Evolutionary conservation across 1,140 invertebrate genomes (phyloP).

Genomic region (Dryas iulia): DNA sequence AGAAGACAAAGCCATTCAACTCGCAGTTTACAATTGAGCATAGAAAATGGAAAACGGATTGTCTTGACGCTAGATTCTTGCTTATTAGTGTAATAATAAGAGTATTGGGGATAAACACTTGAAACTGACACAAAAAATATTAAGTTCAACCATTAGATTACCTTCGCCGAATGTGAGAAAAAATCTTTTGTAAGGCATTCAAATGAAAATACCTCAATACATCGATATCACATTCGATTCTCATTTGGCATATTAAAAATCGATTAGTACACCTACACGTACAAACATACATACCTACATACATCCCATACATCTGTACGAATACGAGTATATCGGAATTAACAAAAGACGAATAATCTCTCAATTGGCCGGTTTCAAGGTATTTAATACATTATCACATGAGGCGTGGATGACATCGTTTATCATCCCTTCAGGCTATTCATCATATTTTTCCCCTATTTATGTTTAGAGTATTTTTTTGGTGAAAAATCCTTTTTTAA

Average conservation of each 20-base stretch:
- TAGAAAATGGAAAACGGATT: no score
- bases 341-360: conserved; percentile 12
- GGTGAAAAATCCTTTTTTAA: conserved; percentile 25
- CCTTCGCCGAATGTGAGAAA: no score
- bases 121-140: no score
- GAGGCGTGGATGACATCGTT: conserved; percentile 44
- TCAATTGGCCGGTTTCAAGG: conserved; percentile 19
- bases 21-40: no score
- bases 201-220: neutral
- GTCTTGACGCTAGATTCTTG: no score
- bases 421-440: conserved; percentile 44
- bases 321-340: neutral
- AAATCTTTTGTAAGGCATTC: no score
- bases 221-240: neutral
- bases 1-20: no score
- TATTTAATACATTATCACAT: conserved; percentile 43
- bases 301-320: neutral
- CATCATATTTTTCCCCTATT: conserved; percentile 42
- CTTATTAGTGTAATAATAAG: no score
- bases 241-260: neutral
- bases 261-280: neutral
- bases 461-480: conserved; percentile 19
- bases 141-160: no score
- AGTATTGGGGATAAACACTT: no score
- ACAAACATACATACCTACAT: neutral